These are phyloP conservation scores for Formica aserva DNA, from an alignment of 2,888 invertebrate genomes.

Conservation along the genomic window DNA sequence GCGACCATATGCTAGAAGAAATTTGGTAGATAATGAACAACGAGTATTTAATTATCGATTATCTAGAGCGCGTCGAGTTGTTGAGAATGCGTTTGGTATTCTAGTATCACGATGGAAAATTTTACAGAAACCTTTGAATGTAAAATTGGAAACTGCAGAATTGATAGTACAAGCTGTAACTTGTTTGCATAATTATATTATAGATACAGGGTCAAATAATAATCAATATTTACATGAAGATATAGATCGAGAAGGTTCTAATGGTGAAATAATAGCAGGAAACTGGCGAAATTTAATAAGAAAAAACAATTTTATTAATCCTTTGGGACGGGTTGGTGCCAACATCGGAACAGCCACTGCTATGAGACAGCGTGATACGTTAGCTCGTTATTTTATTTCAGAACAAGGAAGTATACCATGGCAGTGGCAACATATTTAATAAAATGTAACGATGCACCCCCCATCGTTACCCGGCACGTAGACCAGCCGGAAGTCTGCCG, in stretches of 20 bases:
- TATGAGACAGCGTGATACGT: neutral
- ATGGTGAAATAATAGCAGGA: neutral
- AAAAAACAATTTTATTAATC: neutral
- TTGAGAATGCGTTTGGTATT: slow-evolving; percentile 10
- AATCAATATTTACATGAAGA: neutral
- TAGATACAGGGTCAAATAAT: neutral
- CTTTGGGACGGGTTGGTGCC: neutral
- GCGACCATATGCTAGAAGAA: neutral
- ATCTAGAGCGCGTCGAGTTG: neutral
- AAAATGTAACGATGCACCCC: neutral
- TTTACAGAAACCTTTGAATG: neutral
- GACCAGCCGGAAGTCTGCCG: too few species aligned
- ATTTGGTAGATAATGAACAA: neutral
- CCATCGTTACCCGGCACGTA: too few species aligned
- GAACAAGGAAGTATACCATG: neutral
- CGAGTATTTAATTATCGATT: neutral
- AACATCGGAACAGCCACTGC: neutral
- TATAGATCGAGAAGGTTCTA: neutral
- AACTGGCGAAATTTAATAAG: neutral
- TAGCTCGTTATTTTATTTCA: neutral
- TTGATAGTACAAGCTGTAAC: neutral
- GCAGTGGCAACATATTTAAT: neutral
- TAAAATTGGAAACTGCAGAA: neutral
- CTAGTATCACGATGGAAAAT: neutral
- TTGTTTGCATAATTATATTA: neutral